Evolutionary conservation across 2,888 invertebrate species (phyloP).

Genomic region (Blastobasis lacticolella): DNA sequence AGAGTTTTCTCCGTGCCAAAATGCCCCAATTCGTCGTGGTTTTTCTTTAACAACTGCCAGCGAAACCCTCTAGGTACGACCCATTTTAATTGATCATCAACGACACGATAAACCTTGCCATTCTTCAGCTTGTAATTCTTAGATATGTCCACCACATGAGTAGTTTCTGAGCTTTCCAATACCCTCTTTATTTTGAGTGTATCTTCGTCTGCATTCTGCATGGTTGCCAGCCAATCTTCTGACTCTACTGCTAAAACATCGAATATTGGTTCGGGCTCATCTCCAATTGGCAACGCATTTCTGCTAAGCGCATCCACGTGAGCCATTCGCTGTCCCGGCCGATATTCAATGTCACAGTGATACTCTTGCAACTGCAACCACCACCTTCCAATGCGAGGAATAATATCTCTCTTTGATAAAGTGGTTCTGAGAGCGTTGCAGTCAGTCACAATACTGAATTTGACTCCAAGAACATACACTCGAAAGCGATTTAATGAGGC

Average conservation of each 20-base stretch:
- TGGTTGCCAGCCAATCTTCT: neutral
- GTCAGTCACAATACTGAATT: constrained; percentile 27
- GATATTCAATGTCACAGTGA: neutral
- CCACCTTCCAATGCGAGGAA: neutral
- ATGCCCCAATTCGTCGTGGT: constrained; percentile 13
- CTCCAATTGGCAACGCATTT: neutral
- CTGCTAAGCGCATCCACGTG: constrained; percentile 1
- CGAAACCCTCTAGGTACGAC: neutral
- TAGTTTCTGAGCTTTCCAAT: neutral
- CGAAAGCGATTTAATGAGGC: constrained; percentile 27
- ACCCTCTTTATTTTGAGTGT: neutral
- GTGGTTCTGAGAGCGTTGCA: constrained; percentile 24
- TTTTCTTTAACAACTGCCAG: neutral
- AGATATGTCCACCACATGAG: neutral
- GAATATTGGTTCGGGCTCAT: neutral
- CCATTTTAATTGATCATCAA: neutral
- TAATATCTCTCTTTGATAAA: constrained; percentile 19
- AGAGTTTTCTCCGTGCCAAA: constrained; percentile 3
- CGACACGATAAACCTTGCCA: neutral
- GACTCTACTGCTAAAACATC: neutral
- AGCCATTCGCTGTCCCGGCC: neutral
- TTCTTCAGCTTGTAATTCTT: neutral
- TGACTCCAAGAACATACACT: constrained; percentile 24
- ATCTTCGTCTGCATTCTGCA: neutral
- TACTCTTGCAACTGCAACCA: constrained; percentile 1